phyloP scores from a whole-genome alignment of 2,797 vertebrate genomes.

The Thaleichthys pacificus region DNA sequence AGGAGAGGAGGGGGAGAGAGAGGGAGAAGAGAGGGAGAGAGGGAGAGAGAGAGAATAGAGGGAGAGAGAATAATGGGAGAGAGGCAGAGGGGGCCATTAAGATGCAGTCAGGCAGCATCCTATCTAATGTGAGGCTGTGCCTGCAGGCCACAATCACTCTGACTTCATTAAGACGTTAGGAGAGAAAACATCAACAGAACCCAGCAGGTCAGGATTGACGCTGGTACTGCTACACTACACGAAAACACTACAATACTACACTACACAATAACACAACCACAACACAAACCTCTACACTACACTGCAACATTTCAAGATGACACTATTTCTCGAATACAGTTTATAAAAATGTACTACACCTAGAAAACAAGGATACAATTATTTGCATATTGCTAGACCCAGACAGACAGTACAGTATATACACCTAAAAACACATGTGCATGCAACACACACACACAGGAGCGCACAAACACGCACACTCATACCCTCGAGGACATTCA shows the following conservation, averaged over 20 bases:
- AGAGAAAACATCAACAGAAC: slow-evolving; percentile 10
- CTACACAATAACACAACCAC: too few relatives aligned
- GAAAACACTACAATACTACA: neutral
- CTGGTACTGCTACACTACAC: neutral
- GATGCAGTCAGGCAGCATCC: slow-evolving; percentile 75
- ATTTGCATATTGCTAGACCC: too few relatives aligned
- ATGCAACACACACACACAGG: neutral
- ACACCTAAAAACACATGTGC: neutral
- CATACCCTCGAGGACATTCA: slow-evolving; percentile 54
- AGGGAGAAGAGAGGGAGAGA: slow-evolving; percentile 22
- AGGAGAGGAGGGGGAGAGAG: neutral
- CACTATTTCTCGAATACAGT: too few relatives aligned
- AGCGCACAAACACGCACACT: slow-evolving; percentile 18
- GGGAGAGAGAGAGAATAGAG: slow-evolving; percentile 5
- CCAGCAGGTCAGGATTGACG: neutral
- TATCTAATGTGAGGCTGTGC: slow-evolving; percentile 78
- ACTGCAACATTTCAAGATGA: too few relatives aligned
- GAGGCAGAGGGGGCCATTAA: neutral
- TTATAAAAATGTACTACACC: neutral
- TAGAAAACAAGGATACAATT: too few relatives aligned
- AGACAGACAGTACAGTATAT: too few relatives aligned
- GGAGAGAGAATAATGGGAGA: neutral
- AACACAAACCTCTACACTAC: too few relatives aligned
- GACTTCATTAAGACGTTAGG: slow-evolving; percentile 73
- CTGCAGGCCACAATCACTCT: slow-evolving; percentile 73